These are phyloP conservation scores for Ganaspis sp. DNA, from an alignment of 1,140 invertebrate species.

Conservation along the genomic window DNA sequence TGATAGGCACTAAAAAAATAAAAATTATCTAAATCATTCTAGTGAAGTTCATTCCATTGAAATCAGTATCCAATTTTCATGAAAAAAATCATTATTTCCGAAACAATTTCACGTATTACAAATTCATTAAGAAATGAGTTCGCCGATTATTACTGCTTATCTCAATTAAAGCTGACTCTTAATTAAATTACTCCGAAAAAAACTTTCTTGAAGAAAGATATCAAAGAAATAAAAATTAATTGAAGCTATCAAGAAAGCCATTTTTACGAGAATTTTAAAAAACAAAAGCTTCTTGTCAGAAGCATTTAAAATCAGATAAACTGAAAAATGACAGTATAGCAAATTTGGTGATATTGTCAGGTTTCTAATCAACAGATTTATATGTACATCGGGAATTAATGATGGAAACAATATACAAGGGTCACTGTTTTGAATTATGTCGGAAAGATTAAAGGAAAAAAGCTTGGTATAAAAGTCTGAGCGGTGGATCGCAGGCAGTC, in stretches of 20 bases:
- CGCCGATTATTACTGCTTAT: neutral
- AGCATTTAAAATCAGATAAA: too few relatives aligned
- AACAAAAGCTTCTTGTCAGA: too few relatives aligned
- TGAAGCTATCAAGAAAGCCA: too few relatives aligned
- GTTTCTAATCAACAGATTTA: slow-evolving; percentile 17
- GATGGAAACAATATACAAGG: slow-evolving; percentile 16
- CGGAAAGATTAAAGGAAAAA: slow-evolving; percentile 16
- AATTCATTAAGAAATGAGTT: neutral
- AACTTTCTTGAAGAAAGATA: neutral
- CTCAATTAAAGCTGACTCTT: neutral
- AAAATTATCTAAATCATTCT: too few relatives aligned
- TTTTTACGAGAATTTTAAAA: too few relatives aligned
- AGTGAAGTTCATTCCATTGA: too few relatives aligned
- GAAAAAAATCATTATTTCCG: neutral
- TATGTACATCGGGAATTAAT: neutral
- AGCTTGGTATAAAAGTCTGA: slow-evolving; percentile 44
- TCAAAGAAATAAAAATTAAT: too few relatives aligned
- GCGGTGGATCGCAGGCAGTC: slow-evolving; percentile 30
- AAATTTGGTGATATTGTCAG: neutral
- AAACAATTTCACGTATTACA: neutral
- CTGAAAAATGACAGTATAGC: neutral
- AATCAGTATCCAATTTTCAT: neutral
- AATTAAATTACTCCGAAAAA: neutral
- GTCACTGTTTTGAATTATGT: slow-evolving; percentile 3
- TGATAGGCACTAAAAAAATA: too few relatives aligned